phyloP scores from a whole-genome alignment of 2,113 vertebrate species.

The Podarcis raffonei region DNA sequence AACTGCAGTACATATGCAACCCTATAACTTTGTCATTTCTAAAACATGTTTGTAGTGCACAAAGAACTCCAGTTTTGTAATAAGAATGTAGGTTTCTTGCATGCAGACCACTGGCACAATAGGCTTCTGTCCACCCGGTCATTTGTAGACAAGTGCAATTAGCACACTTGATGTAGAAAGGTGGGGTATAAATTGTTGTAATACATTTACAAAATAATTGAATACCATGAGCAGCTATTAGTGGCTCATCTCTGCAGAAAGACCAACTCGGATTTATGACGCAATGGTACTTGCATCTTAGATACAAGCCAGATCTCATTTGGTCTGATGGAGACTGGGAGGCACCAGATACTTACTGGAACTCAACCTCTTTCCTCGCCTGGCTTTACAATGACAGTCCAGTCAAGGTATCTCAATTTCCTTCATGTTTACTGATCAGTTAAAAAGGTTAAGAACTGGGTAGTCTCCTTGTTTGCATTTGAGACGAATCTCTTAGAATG shows the following conservation, averaged over 20 bases:
- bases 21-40: not conserved
- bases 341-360: conserved; percentile 93
- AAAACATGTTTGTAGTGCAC: not conserved
- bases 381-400: conserved; percentile 98
- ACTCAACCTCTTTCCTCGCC: conserved; percentile 91
- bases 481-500: not conserved
- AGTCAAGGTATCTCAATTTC: conserved; percentile 81
- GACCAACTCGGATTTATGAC: not conserved
- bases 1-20: not conserved
- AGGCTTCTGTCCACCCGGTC: too few relatives aligned
- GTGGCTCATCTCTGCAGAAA: not conserved
- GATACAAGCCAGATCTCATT: conserved; percentile 92
- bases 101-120: not conserved
- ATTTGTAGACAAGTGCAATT: not conserved
- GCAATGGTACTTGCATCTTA: conserved; percentile 53
- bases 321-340: conserved; percentile 99
- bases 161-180: not conserved
- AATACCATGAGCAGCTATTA: not conserved
- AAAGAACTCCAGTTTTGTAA: not conserved
- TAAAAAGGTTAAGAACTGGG: conserved; percentile 13
- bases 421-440: not conserved
- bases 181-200: not conserved
- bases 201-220: not conserved
- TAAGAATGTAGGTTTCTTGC: not conserved
- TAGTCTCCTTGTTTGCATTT: not conserved